Conservation (phyloP, 2,888 invertebrate species). For the Nymphalis polychloros region DNA sequence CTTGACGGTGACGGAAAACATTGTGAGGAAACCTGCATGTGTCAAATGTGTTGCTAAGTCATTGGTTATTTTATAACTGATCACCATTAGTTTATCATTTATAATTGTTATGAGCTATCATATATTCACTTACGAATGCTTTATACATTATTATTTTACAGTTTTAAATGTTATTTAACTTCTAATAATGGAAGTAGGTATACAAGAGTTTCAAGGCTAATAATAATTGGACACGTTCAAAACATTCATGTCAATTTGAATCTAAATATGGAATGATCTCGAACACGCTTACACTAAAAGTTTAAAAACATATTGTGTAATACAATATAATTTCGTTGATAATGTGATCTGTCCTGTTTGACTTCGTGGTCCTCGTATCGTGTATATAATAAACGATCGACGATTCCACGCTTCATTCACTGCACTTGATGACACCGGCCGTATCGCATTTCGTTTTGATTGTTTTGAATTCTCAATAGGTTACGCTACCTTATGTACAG, state of each 20-base stretch:
- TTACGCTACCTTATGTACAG: too few relatives aligned
- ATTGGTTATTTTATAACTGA: neutral
- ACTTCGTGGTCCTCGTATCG: neutral
- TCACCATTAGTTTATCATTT: neutral
- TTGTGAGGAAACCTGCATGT: too few relatives aligned
- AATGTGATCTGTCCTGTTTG: neutral
- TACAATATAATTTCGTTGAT: neutral
- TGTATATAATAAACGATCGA: neutral
- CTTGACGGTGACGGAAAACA: too few relatives aligned
- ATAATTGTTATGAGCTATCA: neutral
- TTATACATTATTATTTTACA: conserved; percentile 1
- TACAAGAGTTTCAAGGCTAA: conserved; percentile 10
- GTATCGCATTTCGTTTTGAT: too few relatives aligned
- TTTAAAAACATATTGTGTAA: neutral
- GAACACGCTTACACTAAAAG: neutral
- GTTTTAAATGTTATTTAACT: neutral
- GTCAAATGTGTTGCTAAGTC: too few relatives aligned
- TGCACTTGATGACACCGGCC: neutral
- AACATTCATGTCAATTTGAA: neutral
- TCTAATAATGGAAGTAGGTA: conserved; percentile 11
- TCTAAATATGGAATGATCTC: conserved; percentile 4
- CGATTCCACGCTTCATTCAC: neutral
- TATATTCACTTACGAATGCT: neutral
- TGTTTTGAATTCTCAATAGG: too few relatives aligned
- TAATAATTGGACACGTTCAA: conserved; percentile 9